These are phyloP conservation scores for Drosophila repleta DNA, from an alignment of 1,140 invertebrate genomes.

Conservation along the genomic window DNA sequence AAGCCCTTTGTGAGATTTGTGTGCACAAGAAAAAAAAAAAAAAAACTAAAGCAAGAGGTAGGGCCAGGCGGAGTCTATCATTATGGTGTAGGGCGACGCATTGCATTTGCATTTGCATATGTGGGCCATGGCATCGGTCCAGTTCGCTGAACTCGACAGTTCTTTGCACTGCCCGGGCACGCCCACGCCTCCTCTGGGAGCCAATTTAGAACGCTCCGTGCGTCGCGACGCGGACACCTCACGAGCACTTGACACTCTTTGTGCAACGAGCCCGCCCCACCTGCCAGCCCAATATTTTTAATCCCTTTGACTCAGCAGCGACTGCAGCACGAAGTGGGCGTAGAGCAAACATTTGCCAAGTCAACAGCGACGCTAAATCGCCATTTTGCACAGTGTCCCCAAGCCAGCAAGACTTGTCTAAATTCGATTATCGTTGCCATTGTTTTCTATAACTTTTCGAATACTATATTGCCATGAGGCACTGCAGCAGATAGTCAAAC, in stretches of 20 bases:
- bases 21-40: conserved; percentile 14
- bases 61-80: conserved; percentile 19
- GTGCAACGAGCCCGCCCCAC: conserved; percentile 16
- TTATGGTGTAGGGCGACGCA: conserved; percentile 3
- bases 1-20: conserved; percentile 26
- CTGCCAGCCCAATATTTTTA: conserved; percentile 47
- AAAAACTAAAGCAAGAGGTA: background rate
- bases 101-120: conserved; percentile 20
- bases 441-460: no score
- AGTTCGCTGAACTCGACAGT: conserved; percentile 40
- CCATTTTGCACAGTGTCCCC: conserved; percentile 20
- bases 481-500: no score
- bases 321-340: conserved; percentile 24
- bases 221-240: conserved; percentile 47
- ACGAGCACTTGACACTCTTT: conserved; percentile 72
- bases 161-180: background rate
- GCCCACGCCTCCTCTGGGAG: conserved; percentile 19
- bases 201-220: conserved; percentile 68
- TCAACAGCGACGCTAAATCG: conserved; percentile 38
- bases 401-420: background rate
- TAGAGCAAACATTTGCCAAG: conserved; percentile 39
- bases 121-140: conserved; percentile 4
- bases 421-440: background rate
- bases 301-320: conserved; percentile 50
- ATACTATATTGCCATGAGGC: no score